A percentile compares a stretch with the other conserved stretches of the same genome.
Conservation (phyloP, 2,113 vertebrate species). For the Crotalus horridus region DNA sequence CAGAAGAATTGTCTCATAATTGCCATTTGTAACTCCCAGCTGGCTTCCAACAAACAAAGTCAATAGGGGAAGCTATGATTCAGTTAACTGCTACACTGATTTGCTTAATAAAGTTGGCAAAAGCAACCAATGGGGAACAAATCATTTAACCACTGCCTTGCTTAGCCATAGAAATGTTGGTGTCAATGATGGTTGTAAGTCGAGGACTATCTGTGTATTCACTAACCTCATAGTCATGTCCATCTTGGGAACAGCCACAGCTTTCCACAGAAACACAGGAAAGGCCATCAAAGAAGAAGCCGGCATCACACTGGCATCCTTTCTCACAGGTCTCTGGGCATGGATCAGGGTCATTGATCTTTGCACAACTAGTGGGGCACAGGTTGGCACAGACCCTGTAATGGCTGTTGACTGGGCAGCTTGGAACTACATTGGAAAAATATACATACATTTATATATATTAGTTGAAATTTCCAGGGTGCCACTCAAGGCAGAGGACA, state of each 20-base stretch:
- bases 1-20: no score
- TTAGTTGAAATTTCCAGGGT: neutral
- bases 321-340: neutral
- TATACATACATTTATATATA: neutral
- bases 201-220: neutral
- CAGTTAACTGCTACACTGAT: no score
- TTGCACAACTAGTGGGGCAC: neutral
- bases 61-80: no score
- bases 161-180: no score
- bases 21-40: no score
- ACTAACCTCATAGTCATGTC: neutral
- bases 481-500: neutral
- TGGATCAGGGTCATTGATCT: neutral
- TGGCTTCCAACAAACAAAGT: no score
- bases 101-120: no score
- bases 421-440: neutral
- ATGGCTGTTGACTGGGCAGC: neutral
- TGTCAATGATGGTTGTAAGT: no score
- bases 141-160: no score
- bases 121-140: no score
- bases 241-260: neutral
- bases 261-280: no score
- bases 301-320: neutral
- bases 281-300: no score
- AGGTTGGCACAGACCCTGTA: neutral